phyloP scores from a whole-genome alignment of 2,113 vertebrate genomes.

The Chauna torquata region DNA sequence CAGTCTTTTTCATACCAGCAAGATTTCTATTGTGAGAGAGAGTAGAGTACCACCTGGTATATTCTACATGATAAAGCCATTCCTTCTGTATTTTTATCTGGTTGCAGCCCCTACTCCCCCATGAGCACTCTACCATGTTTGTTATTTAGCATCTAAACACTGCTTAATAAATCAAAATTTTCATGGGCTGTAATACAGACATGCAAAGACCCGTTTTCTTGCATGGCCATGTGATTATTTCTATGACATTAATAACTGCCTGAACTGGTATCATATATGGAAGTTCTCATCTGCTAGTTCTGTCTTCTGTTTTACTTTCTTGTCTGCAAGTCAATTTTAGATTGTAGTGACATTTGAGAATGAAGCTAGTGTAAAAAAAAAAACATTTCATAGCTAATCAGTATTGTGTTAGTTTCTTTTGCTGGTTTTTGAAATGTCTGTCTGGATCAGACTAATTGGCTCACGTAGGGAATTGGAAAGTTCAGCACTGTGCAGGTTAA shows the following conservation, averaged over 20 bases:
- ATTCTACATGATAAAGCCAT: not conserved
- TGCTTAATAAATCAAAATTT: not conserved
- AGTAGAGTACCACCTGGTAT: not conserved
- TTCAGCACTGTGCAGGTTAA: not conserved
- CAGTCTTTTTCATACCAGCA: not conserved
- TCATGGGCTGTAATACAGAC: not conserved
- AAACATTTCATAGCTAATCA: not conserved
- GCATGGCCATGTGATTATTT: not conserved
- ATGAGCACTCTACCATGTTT: not conserved
- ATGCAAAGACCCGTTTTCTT: not conserved
- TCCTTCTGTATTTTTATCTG: not conserved
- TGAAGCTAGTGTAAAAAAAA: not conserved
- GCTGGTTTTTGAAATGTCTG: not conserved
- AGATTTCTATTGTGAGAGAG: not conserved
- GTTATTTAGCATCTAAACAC: not conserved
- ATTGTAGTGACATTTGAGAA: not conserved
- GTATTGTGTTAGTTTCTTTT: not conserved
- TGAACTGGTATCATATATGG: not conserved
- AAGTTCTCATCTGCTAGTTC: not conserved
- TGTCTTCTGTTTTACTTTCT: not conserved
- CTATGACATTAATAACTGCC: not conserved
- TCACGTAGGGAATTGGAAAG: not conserved
- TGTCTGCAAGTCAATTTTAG: not conserved
- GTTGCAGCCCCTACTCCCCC: not conserved
- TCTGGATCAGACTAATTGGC: not conserved